A percentile compares a stretch with the other conserved stretches of the same genome.
Evolutionary conservation across 2,797 vertebrate species (phyloP).

Genomic region (Pteropus rufus): DNA sequence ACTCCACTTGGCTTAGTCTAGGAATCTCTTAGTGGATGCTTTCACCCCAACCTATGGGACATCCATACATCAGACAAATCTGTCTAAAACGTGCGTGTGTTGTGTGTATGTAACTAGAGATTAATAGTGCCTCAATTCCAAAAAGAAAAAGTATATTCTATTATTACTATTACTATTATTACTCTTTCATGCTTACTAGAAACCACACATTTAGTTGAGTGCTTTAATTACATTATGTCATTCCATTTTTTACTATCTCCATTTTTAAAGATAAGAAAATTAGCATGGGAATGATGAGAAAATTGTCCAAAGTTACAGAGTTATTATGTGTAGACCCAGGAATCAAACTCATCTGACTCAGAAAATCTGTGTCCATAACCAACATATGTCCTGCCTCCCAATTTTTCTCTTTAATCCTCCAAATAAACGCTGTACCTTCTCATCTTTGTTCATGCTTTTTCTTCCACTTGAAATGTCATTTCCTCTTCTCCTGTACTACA

Average conservation of each 20-base stretch:
- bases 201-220: background rate
- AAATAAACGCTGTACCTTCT: background rate
- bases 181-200: background rate
- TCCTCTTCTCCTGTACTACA: background rate
- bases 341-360: background rate
- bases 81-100: background rate
- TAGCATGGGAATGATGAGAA: background rate
- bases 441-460: background rate
- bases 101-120: background rate
- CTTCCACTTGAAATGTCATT: background rate
- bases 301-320: background rate
- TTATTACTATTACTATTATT: background rate
- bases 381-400: background rate
- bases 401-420: conserved; percentile 4
- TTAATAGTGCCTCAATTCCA: background rate
- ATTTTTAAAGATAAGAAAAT: background rate
- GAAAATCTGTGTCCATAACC: background rate
- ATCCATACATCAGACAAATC: background rate
- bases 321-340: background rate
- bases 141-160: background rate
- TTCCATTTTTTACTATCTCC: background rate
- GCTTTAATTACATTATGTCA: background rate
- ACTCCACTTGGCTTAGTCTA: background rate
- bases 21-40: background rate
- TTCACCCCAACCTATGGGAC: background rate